Base-by-base conservation (phyloP, 2,888 invertebrate species). In the Ametastegia equiseti region DNA sequence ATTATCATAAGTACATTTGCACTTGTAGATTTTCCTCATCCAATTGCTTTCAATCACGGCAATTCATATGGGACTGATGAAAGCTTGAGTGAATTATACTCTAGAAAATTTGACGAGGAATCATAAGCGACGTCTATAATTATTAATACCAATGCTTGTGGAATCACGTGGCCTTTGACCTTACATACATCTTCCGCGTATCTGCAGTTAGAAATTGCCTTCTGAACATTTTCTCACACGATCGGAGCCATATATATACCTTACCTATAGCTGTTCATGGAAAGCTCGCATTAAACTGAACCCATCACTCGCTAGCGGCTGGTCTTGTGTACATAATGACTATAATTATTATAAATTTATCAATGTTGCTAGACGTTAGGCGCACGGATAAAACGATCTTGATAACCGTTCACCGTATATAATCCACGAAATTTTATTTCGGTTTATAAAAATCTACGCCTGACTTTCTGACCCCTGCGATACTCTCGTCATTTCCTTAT, bases 171-270 rank as follows among this genome's bases (percentile, higher is more conserved):
- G 54, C 33, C 75, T 33, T 75, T n/a, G 75, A 75, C 33, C 50
- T 30, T 27, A 54, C 33, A 75, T 13, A n/a, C n/a, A 50, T 75
- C 75, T 54, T 75, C 54, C 75, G 33, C 33, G 19, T 75, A 75
- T 36, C 50, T n/a, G n/a, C n/a, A n/a, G n/a, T n/a, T n/a, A 19
- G n/a, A 6, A n/a, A 75, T 54, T 50, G 36, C 36, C 27, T 7
- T 36, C 13, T 54, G 5, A 75, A 75, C 30, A 75, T 75, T 75
- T 75, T 75, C 75, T 75, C 54, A 75, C 75, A 75, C 33, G 36
- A 75, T 54, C 75, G 27, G n/a, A n/a, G n/a, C n/a, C n/a, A n/a
- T n/a, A n/a, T n/a, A n/a, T n/a, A n/a, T n/a, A n/a, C n/a, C n/a
- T n/a, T n/a, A n/a, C n/a, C n/a, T 30, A 33, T 11, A 19, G 36